A percentile compares a stretch with the other conserved stretches of the same genome.
phyloP scores from a whole-genome alignment of 2,113 vertebrate genomes.

The Pedionomus torquatus region DNA sequence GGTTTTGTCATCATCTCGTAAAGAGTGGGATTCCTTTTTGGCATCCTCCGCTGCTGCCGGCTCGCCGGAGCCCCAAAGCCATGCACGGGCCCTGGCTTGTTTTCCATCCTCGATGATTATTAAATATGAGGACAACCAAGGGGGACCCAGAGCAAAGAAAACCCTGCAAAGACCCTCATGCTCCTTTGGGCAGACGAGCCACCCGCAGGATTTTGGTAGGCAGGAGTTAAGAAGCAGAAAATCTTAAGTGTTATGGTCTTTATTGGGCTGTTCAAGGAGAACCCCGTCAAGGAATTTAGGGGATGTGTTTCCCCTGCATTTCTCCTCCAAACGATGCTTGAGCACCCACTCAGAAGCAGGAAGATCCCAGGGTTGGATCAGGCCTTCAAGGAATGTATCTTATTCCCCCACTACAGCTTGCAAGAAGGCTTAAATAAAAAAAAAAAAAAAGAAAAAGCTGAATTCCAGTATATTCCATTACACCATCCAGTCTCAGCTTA shows the following conservation, averaged over 20 bases:
- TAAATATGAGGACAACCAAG: accelerated
- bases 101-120: background rate
- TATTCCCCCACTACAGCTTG: background rate
- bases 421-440: background rate
- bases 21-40: background rate
- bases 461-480: constrained; percentile 52
- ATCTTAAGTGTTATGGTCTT: background rate
- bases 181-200: accelerated
- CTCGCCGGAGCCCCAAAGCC: accelerated
- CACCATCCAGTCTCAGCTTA: background rate
- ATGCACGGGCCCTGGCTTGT: accelerated
- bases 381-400: background rate
- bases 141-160: background rate
- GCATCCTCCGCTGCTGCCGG: background rate
- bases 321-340: background rate
- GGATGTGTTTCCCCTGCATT: background rate
- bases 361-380: background rate
- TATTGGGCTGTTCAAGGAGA: background rate
- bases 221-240: background rate
- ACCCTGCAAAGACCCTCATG: background rate
- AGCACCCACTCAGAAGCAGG: accelerated
- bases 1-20: constrained; percentile 1
- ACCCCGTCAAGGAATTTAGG: accelerated
- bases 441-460: background rate
- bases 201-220: accelerated